Evolutionary conservation across 2,888 invertebrate species (phyloP), one percentile per base, ranked within the genome.

Genomic region (Chymomyza procnemis): DNA sequence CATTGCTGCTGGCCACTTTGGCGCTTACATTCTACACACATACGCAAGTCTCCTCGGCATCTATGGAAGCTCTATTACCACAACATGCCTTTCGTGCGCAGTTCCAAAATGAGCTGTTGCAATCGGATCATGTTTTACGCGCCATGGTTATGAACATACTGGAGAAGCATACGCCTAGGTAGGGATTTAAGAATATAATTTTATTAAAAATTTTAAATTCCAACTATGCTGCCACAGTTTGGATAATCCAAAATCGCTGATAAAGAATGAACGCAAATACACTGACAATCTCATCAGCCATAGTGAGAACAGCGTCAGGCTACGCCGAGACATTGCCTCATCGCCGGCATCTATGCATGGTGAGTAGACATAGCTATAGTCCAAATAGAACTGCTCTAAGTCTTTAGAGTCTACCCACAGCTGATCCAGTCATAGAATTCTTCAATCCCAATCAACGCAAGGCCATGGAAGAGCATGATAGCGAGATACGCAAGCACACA

Each of bases 391-490:
- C 21, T 18, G 9, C 26, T 47, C 6, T 57, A 14, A 26, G 5
- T 30, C 21, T 48, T 50, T n/a, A n/a, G n/a, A 9, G 19, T 9
- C 26, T 18, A 50, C 55, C 74, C 72, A 47, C 67, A 90, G 89
- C 89, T 54, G 91, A 91, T 76, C 88, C 97, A 0, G 93, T 93
- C 75, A 94, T 95, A n/a, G 95, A 95, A 82, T 95, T 95, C 90
- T 95, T 95, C 87, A 93, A 94, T 82, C 95, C 95, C 0, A 94
- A 94, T 87, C 92, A 94, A 90, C 92, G 93, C 68, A 90, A 93
- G 3, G 93, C 93, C 58, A 90, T 95, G 14, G 94, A 94, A 73
- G 93, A 93, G 68, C 94, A 94, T 76, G 95, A 94, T 74, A 93
- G 93, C 3, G 92, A 92, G 34, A 93, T 93, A 77, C 93, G 93